Evolutionary conservation across 2,113 vertebrate genomes (phyloP).

Genomic region (Pagrus major): DNA sequence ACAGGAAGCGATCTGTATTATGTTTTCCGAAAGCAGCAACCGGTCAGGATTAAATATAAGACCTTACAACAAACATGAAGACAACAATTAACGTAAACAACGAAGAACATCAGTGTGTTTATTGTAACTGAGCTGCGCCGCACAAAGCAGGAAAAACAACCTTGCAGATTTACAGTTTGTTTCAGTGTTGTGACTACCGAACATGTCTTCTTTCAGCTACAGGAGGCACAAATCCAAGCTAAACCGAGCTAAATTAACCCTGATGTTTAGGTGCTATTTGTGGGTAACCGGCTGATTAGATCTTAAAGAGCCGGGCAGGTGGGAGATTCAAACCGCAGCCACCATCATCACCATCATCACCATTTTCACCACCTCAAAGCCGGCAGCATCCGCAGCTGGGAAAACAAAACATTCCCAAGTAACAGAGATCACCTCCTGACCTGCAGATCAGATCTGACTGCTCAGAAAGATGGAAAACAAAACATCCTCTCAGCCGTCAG

Average conservation of each 20-base stretch:
- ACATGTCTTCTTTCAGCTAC: not conserved
- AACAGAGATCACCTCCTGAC: not conserved
- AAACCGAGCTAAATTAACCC: not conserved
- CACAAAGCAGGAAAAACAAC: not conserved
- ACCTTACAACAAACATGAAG: too few species aligned
- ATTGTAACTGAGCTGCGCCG: not conserved
- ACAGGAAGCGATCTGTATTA: not conserved
- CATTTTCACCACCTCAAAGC: conserved; percentile 43
- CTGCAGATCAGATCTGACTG: conserved; percentile 29
- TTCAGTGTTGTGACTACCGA: not conserved
- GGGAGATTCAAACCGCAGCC: conserved; percentile 14
- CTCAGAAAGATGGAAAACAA: conserved; percentile 27
- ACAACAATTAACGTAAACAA: too few species aligned
- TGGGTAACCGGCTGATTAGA: conserved; percentile 20
- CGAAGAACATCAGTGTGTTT: not conserved
- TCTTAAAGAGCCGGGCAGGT: conserved; percentile 48
- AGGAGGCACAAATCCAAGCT: not conserved
- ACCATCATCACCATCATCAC: conserved; percentile 1
- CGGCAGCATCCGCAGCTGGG: conserved; percentile 49
- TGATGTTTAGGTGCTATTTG: not conserved
- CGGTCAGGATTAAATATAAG: not conserved
- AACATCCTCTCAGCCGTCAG: conserved; percentile 63
- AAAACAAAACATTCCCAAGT: conserved; percentile 50
- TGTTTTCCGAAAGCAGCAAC: not conserved
- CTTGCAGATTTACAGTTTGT: not conserved